These are phyloP conservation scores for Pseudopipra pipra DNA, from an alignment of 2,113 vertebrate genomes.

Conservation along the genomic window DNA sequence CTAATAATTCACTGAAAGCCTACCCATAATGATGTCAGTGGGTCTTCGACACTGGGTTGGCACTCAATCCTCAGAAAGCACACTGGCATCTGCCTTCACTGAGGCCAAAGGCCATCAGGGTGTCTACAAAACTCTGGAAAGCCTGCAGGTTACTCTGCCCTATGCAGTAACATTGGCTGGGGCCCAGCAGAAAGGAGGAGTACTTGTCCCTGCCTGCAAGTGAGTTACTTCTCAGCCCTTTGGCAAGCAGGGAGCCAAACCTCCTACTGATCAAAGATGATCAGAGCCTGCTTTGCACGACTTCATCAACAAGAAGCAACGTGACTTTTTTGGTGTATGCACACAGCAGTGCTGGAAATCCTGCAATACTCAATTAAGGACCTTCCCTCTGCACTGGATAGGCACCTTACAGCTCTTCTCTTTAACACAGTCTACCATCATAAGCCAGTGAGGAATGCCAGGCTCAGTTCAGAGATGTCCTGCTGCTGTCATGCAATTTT, in stretches of 20 bases:
- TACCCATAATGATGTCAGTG: neutral
- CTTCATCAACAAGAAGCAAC: neutral
- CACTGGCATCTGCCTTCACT: neutral
- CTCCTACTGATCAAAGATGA: neutral
- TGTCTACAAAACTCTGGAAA: neutral
- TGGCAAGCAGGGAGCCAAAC: neutral
- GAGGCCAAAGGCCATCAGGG: neutral
- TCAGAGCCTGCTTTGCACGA: neutral
- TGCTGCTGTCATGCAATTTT: neutral
- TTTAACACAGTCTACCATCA: neutral
- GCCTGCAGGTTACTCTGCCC: neutral
- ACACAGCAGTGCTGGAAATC: constrained; percentile 1
- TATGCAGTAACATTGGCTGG: neutral
- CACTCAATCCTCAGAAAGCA: neutral
- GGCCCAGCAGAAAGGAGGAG: neutral
- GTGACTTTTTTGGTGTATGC: neutral
- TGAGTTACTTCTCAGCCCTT: neutral
- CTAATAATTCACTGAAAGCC: neutral
- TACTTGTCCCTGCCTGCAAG: neutral
- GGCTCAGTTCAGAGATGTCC: neutral
- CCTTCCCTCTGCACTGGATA: neutral
- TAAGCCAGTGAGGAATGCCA: neutral
- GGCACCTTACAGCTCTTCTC: constrained; percentile 8
- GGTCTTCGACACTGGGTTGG: neutral
- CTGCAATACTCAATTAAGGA: constrained; percentile 2